Evolutionary conservation across 30 jellyfish, hydroid and myxozoan genomes (phyloP), one percentile per base, ranked within the genome.

Genomic region (Pseudorhiza aurosa): DNA sequence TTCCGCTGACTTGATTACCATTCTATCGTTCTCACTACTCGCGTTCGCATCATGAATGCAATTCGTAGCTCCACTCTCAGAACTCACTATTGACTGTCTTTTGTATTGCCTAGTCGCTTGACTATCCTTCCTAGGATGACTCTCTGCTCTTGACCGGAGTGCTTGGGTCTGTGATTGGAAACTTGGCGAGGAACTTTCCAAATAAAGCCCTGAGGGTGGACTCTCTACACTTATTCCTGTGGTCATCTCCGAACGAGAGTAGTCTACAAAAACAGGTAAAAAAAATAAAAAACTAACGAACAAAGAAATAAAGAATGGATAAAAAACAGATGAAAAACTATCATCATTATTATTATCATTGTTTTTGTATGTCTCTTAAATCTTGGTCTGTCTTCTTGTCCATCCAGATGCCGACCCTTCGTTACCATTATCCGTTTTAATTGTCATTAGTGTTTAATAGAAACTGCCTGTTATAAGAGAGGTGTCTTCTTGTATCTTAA

Each of bases 221-320:
- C 98, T 92, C 62, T 92, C 98, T 2, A 92, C 96, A 67, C 98
- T 92, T 35, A 92, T 92, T 24, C 98, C 98, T 8, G 98, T 92
- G 2, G 96, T 77, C 12, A 74, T 72, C 72, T 92, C 98, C 1
- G 98, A 80, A 14, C 83, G 86, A 2, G 95, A 96, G 68, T 92
- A 92, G 22, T 92, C 98, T 85, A 40, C 32, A 72, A 45, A n/a
- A n/a, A n/a, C n/a, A n/a, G n/a, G n/a, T n/a, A n/a, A n/a, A n/a
- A n/a, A n/a, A n/a, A n/a, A 22, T 24, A 47, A 65, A 36, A 37
- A 68, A 30, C 10, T 9, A 32, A 18, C 28, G 12, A 29, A 14
- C 37, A 26, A 39, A n/a, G n/a, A n/a, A n/a, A n/a, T n/a, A n/a
- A n/a, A n/a, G n/a, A n/a, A n/a, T n/a, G n/a, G n/a, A n/a, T n/a